Percentiles rank a stretch among this genome's conserved stretches.
These are phyloP conservation scores for Hirundo rustica DNA, from an alignment of 2,797 vertebrate species.

Conservation along the genomic window DNA sequence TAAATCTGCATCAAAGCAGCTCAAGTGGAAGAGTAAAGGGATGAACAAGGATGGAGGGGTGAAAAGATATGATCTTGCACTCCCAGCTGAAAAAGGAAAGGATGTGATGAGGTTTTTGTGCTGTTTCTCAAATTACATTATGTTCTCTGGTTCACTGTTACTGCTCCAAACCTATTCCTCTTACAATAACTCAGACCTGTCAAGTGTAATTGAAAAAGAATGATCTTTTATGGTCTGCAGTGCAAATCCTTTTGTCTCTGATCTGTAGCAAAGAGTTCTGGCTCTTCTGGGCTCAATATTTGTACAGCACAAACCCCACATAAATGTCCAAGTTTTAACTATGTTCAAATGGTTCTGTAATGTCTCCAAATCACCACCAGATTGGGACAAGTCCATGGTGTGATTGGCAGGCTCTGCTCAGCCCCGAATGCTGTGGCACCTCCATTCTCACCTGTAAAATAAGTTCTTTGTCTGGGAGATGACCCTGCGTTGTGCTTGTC, in stretches of 20 bases:
- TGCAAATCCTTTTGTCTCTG: background rate
- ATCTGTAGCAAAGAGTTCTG: background rate
- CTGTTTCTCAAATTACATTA: background rate
- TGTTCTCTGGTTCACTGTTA: background rate
- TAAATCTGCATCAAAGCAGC: conserved; percentile 25
- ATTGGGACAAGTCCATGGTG: background rate
- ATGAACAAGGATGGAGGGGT: background rate
- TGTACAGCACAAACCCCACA: background rate
- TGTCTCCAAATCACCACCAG: background rate
- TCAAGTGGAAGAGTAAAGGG: background rate
- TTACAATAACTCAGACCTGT: background rate
- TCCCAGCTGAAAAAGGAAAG: background rate
- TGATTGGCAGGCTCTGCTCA: background rate
- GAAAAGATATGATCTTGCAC: background rate
- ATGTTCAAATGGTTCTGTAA: background rate
- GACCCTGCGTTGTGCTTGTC: background rate
- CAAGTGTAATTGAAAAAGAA: conserved; percentile 26
- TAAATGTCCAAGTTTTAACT: background rate
- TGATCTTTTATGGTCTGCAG: background rate
- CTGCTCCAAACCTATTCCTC: background rate
- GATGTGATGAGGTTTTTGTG: background rate
- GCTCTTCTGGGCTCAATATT: background rate
- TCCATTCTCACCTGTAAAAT: background rate
- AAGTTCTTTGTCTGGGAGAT: background rate
- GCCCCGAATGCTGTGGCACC: background rate